A percentile compares a stretch with the other conserved stretches of the same genome.
These are phyloP conservation scores for Thymelicus sylvestris DNA, from an alignment of 2,888 invertebrate species.

Conservation along the genomic window DNA sequence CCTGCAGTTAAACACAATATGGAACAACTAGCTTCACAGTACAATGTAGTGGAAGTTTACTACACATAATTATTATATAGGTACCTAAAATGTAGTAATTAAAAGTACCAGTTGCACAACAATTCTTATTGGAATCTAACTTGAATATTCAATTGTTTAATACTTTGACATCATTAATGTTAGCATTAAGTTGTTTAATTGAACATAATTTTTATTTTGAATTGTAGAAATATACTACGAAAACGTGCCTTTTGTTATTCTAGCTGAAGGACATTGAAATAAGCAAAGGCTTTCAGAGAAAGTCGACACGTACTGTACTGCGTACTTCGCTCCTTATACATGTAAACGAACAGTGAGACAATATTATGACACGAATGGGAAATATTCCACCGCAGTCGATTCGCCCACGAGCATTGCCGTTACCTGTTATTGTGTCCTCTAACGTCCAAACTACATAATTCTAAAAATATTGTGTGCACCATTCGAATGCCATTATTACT, in stretches of 20 bases:
- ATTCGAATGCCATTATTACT: conserved; percentile 75
- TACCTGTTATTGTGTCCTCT: conserved; percentile 76
- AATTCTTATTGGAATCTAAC: conserved; percentile 4
- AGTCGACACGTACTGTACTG: conserved; percentile 57
- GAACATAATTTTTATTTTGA: neutral
- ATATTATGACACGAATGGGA: conserved; percentile 42
- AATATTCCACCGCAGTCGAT: conserved; percentile 42
- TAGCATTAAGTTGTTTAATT: neutral
- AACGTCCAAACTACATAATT: conserved; percentile 77
- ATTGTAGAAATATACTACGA: neutral
- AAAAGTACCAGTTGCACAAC: conserved; percentile 5
- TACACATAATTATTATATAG: no score
- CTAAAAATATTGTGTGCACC: conserved; percentile 82
- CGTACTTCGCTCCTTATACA: conserved; percentile 41
- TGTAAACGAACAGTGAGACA: conserved; percentile 43
- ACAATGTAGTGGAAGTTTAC: no score
- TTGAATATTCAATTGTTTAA: conserved; percentile 9
- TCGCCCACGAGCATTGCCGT: conserved; percentile 53
- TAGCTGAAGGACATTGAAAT: conserved; percentile 58
- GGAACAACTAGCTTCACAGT: no score
- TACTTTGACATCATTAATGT: conserved; percentile 17
- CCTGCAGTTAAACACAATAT: no score
- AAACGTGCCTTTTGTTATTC: conserved; percentile 38
- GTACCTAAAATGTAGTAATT: no score
- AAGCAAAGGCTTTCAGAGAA: conserved; percentile 57